Conservation (phyloP, 2,888 invertebrate species). For the Pheosia gnoma region DNA sequence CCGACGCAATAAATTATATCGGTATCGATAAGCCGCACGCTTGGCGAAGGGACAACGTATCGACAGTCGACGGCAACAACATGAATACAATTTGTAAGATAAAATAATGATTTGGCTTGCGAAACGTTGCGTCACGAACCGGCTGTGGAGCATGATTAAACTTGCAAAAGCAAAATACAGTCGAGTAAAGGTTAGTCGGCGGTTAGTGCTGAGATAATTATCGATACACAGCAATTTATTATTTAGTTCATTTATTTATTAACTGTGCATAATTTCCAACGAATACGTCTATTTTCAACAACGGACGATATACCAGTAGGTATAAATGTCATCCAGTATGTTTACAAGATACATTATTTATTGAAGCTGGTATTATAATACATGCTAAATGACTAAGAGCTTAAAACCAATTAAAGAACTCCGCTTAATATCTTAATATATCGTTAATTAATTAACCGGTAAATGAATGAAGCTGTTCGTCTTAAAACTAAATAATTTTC, state of each 20-base stretch:
- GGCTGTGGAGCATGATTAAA: conserved; percentile 79
- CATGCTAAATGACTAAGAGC: no score
- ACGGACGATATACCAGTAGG: no score
- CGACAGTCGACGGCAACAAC: conserved; percentile 60
- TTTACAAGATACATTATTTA: no score
- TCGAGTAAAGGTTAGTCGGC: conserved; percentile 78
- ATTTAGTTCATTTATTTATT: not conserved
- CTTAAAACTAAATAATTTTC: no score
- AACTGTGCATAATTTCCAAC: no score
- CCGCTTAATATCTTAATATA: no score
- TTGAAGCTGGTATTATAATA: no score
- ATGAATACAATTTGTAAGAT: conserved; percentile 82
- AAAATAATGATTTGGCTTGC: conserved; percentile 82
- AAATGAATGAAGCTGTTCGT: no score
- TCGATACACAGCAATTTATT: conserved; percentile 37
- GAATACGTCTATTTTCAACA: no score
- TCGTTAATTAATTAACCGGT: no score
- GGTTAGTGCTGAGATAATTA: conserved; percentile 46
- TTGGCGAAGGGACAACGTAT: conserved; percentile 43
- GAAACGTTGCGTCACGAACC: conserved; percentile 81
- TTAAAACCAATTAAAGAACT: no score
- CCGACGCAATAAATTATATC: conserved; percentile 38
- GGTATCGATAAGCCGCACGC: conserved; percentile 46
- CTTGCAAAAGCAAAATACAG: conserved; percentile 82
- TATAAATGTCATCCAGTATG: no score